phyloP scores from a whole-genome alignment of 2,113 vertebrate genomes.

The Phaethon lepturus region DNA sequence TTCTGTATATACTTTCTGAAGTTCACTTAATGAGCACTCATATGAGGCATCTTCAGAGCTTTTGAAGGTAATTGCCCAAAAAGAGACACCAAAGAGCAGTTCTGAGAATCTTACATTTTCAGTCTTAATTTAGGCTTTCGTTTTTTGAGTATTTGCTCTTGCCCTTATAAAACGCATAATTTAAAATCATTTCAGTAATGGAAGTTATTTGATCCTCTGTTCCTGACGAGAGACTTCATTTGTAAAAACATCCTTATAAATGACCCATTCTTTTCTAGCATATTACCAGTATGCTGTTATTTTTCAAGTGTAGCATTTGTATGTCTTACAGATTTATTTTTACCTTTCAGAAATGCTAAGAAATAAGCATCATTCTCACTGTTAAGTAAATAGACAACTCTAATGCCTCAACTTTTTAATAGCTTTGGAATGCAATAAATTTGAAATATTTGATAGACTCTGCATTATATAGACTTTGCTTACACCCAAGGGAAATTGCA shows the following conservation, averaged over 20 bases:
- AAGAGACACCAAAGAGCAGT: background rate
- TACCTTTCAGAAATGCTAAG: background rate
- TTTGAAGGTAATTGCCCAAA: background rate
- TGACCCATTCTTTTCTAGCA: background rate
- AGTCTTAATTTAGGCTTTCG: background rate
- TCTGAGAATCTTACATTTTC: background rate
- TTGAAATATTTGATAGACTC: background rate
- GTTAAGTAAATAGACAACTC: background rate
- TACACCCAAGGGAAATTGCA: background rate
- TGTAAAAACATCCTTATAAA: background rate
- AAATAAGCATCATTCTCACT: background rate
- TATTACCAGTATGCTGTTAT: background rate
- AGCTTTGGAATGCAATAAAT: background rate
- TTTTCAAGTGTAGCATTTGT: conserved; percentile 1
- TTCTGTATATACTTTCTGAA: background rate
- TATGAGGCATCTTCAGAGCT: background rate
- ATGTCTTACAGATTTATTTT: background rate
- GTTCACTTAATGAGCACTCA: background rate
- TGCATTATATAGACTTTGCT: background rate
- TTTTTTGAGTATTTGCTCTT: background rate
- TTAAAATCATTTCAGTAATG: conserved; percentile 10
- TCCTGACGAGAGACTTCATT: background rate
- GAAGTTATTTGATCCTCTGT: background rate
- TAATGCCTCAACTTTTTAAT: background rate
- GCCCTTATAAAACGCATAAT: background rate